phyloP scores from a whole-genome alignment of 1,140 invertebrate species.

The Papilio xuthus region DNA sequence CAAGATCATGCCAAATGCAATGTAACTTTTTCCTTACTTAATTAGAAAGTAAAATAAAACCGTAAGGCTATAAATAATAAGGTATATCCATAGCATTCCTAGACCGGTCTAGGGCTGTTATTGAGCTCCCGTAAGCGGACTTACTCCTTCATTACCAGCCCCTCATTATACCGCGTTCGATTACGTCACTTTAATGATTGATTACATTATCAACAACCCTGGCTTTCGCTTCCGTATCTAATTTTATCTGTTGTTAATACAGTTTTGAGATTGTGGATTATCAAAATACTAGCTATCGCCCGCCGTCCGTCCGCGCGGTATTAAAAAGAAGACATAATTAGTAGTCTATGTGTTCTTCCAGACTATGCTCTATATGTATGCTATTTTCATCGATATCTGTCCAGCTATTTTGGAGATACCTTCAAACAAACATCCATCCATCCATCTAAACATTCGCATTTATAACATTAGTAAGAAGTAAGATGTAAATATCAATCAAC shows the following conservation, averaged over 20 bases:
- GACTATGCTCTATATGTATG: no score
- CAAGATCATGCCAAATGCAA: background rate
- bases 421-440: no score
- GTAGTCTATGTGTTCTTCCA: no score
- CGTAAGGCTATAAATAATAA: background rate
- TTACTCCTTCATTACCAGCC: background rate
- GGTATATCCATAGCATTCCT: constrained; percentile 10
- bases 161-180: background rate
- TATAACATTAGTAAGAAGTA: no score
- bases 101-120: background rate
- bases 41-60: background rate
- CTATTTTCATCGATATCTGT: no score
- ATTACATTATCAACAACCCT: background rate
- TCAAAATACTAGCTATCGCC: no score
- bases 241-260: constrained; percentile 9
- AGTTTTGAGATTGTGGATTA: background rate
- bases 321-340: no score
- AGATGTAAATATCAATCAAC: background rate
- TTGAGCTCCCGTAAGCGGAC: constrained; percentile 1
- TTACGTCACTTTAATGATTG: constrained; percentile 11
- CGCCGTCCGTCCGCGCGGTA: no score
- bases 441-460: no score
- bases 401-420: no score
- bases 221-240: constrained; percentile 6
- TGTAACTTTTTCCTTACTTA: background rate